Evolutionary conservation across 2,113 vertebrate species (phyloP).

Genomic region (Arizona elegans): DNA sequence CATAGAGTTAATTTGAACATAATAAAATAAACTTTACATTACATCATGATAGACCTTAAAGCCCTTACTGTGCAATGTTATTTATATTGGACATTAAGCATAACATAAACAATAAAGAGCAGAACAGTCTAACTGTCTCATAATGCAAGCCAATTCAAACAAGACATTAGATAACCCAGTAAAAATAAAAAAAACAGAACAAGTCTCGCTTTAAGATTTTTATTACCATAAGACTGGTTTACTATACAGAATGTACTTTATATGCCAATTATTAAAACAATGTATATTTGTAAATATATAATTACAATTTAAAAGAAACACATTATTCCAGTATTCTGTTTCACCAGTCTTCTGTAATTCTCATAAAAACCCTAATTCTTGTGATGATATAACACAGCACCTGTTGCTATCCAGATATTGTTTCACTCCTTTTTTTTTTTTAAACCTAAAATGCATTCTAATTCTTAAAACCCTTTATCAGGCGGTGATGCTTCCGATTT

Average conservation of each 20-base stretch:
- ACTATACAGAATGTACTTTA: background rate
- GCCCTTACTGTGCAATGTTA: background rate
- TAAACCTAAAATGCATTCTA: background rate
- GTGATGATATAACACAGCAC: background rate
- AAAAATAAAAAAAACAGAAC: background rate
- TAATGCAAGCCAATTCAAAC: background rate
- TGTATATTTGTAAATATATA: background rate
- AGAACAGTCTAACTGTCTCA: background rate
- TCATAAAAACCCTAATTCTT: background rate
- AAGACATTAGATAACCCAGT: background rate
- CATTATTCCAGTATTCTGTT: background rate
- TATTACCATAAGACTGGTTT: background rate
- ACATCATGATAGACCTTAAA: no score
- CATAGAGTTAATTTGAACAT: background rate
- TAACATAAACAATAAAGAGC: background rate
- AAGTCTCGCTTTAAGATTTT: background rate
- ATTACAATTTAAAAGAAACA: background rate
- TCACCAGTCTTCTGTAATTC: background rate
- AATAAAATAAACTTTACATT: background rate
- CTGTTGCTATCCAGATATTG: background rate
- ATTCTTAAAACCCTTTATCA: background rate
- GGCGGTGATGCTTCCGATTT: background rate
- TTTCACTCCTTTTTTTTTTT: no score
- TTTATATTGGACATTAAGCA: background rate
- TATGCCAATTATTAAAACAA: background rate